phyloP scores from a whole-genome alignment of 2,888 invertebrate species.

The Cephus pygmeus region DNA sequence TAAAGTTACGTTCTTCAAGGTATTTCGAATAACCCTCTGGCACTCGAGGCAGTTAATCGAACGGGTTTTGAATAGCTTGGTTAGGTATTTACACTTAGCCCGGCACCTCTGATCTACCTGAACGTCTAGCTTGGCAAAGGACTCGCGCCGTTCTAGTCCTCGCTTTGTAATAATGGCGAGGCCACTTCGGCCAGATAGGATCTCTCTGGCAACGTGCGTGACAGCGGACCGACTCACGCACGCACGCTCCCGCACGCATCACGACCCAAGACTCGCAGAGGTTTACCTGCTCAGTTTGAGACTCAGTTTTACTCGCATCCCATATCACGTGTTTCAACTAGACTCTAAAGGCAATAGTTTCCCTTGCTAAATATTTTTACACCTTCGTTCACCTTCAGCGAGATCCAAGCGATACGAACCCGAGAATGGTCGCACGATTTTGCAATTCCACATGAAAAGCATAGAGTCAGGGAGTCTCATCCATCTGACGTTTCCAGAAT shows the following conservation, averaged over 20 bases:
- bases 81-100: not conserved
- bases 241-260: constrained; percentile 33
- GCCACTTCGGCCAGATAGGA: constrained; percentile 51
- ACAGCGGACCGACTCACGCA: constrained; percentile 45
- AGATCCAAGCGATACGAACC: not conserved
- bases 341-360: not conserved
- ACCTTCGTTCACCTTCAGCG: not conserved
- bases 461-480: too few species aligned
- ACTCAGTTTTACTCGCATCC: not conserved
- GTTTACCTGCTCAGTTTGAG: not conserved
- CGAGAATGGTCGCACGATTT: too few species aligned
- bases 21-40: constrained; percentile 40
- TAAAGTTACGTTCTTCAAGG: constrained; percentile 17
- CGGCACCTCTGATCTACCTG: not conserved
- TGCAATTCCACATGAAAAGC: too few species aligned
- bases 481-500: too few species aligned
- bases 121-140: constrained; percentile 1
- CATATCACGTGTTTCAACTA: not conserved
- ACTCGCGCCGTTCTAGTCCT: constrained; percentile 18
- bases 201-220: constrained; percentile 51
- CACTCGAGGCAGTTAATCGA: constrained; percentile 42
- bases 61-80: constrained; percentile 44
- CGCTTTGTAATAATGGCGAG: constrained; percentile 46
- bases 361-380: not conserved
- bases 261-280: constrained; percentile 4